phyloP scores from a whole-genome alignment of 2,888 invertebrate genomes.

The Amphiduros pacificus region DNA sequence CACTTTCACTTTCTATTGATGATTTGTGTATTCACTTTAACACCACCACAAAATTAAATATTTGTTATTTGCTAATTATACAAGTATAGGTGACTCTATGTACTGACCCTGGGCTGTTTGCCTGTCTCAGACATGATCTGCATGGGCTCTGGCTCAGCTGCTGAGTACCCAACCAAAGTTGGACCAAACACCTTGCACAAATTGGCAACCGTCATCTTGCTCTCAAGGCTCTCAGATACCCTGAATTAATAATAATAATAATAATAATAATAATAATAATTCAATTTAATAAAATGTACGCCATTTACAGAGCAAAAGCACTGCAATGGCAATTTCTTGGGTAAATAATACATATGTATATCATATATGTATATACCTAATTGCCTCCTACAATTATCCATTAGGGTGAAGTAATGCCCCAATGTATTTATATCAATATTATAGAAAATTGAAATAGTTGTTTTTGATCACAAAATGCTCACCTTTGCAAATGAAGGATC shows the following conservation, averaged over 20 bases:
- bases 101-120: conserved; percentile 65
- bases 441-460: too few species aligned
- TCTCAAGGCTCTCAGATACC: conserved; percentile 78
- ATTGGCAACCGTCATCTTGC: conserved; percentile 89
- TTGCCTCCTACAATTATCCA: too few species aligned
- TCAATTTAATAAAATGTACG: neutral
- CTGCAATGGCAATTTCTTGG: too few species aligned
- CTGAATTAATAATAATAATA: conserved; percentile 61
- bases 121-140: conserved; percentile 78
- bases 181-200: conserved; percentile 91
- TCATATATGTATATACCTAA: too few species aligned
- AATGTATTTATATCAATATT: too few species aligned
- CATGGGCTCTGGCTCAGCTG: conserved; percentile 66
- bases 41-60: neutral
- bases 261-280: neutral
- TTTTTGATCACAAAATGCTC: too few species aligned
- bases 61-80: neutral
- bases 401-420: too few species aligned
- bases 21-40: too few species aligned
- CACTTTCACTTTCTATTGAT: too few species aligned
- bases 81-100: neutral
- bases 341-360: too few species aligned
- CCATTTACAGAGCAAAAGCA: too few species aligned
- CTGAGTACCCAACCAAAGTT: conserved; percentile 88
- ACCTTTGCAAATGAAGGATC: conserved; percentile 74